Percentiles rank a stretch among this genome's conserved stretches.
phyloP scores from a whole-genome alignment of 2,113 vertebrate genomes.

The Tyrannus savana region DNA sequence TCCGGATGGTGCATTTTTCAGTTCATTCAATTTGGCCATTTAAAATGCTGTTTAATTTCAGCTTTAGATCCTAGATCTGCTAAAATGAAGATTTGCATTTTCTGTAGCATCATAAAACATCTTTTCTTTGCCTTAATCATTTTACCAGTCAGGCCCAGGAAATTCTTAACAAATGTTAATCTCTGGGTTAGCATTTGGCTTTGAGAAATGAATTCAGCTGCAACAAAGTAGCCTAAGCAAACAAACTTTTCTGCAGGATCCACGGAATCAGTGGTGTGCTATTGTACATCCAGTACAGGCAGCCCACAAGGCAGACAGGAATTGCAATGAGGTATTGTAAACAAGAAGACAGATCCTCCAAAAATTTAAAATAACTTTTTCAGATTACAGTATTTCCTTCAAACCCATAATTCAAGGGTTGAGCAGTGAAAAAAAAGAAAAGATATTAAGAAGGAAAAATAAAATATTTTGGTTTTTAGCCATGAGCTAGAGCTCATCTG shows the following conservation, averaged over 20 bases:
- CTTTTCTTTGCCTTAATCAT: conserved; percentile 20
- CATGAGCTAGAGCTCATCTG: not conserved
- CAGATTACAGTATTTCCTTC: not conserved
- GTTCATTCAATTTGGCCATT: conserved; percentile 23
- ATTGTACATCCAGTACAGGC: not conserved
- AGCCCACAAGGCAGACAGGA: not conserved
- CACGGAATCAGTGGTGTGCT: not conserved
- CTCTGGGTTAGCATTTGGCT: not conserved
- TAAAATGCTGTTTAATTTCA: conserved; percentile 37
- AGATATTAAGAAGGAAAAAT: not conserved
- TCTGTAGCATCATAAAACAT: not conserved
- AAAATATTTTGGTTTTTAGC: not conserved
- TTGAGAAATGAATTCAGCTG: conserved; percentile 6
- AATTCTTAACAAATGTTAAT: conserved; percentile 18
- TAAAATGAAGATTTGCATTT: conserved; percentile 36
- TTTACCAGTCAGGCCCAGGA: conserved; percentile 1
- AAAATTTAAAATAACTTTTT: not conserved
- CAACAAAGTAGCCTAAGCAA: not conserved
- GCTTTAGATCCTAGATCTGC: conserved; percentile 17
- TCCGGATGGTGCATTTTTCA: conserved; percentile 21
- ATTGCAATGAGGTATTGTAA: not conserved
- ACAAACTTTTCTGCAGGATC: not conserved
- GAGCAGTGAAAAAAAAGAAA: not conserved
- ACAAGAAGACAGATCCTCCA: not conserved
- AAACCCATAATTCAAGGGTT: not conserved